Percentiles rank a stretch among this genome's conserved stretches.
phyloP scores from a whole-genome alignment of 2,113 vertebrate genomes.

The Thinocorus orbignyianus region DNA sequence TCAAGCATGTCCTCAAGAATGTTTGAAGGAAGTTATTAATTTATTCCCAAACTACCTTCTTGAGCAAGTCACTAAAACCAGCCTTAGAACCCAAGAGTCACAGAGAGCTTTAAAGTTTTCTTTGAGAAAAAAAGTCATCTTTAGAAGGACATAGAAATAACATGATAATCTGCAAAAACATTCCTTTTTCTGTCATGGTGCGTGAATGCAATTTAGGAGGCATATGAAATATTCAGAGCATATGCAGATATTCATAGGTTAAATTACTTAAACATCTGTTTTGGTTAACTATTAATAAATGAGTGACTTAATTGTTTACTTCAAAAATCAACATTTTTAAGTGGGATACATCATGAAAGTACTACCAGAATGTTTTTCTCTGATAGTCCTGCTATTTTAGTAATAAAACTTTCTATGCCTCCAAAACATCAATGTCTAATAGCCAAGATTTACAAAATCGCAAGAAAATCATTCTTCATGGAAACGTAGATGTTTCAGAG shows the following conservation, averaged over 20 bases:
- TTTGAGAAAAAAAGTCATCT: neutral
- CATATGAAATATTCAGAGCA: neutral
- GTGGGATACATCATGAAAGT: neutral
- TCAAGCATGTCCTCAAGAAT: neutral
- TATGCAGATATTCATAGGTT: neutral
- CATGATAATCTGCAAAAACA: neutral
- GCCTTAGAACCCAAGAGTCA: neutral
- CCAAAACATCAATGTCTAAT: neutral
- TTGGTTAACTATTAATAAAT: neutral
- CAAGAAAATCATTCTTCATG: neutral
- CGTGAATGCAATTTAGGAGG: neutral
- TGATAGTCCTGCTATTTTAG: neutral
- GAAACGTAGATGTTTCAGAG: neutral
- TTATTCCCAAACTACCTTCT: neutral
- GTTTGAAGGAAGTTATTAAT: neutral
- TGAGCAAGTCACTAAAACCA: neutral
- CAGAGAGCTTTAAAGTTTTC: neutral
- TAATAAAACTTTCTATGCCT: neutral
- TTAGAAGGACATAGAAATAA: neutral
- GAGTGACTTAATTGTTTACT: neutral
- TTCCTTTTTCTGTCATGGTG: neutral
- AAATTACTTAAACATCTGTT: neutral
- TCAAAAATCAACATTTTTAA: neutral
- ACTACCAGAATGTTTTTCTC: neutral
- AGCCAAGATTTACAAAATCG: neutral